Evolutionary conservation across 2,888 invertebrate species (phyloP), one percentile per base, ranked within the genome.

Genomic region (Andrena fulva): DNA sequence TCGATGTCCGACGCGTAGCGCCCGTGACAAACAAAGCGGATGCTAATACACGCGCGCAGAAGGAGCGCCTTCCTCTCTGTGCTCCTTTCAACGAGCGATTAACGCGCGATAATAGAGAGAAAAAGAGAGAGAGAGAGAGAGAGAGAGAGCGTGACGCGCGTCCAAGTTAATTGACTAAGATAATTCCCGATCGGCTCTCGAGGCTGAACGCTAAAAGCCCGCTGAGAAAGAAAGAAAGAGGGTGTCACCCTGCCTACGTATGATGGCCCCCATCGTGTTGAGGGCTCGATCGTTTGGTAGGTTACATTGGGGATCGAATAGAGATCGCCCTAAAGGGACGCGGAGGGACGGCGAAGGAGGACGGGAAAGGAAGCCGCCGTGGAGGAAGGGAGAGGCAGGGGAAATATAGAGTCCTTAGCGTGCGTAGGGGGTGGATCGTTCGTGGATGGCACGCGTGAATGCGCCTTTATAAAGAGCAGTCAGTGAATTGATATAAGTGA

Each of bases 401-500:
- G 27, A 52, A 84, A 84, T 82, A 76, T 77, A 84, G 79, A 74
- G 81, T 77, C 79, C 87, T 87, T 86, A 89, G 84, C 84, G 76
- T 84, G 84, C 80, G 87, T 84, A 85, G 84, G 81, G 83, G 85
- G 48, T 77, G 85, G 82, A 79, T 87, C 85, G 87, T 75, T 87
- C 80, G 86, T 75, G 77, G 87, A 90, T 90, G 89, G 89, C 90
- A 93, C 93, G 93, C 92, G 93, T 93, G 93, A 93, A 93, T 93
- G 92, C 92, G 90, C 91, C 90, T 89, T 91, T 89, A 93, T 92
- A 93, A 93, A 93, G 92, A 91, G 89, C 83, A 87, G 90, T 89
- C 88, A 74, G 90, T 92, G 91, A 93, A 93, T 93, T 93, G 93
- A 92, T 92, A 92, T 93, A 93, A 93, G 93, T 92, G 93, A 93